Base-by-base conservation (phyloP, 1,140 invertebrate genomes). In the Apocrypta bakeri region DNA sequence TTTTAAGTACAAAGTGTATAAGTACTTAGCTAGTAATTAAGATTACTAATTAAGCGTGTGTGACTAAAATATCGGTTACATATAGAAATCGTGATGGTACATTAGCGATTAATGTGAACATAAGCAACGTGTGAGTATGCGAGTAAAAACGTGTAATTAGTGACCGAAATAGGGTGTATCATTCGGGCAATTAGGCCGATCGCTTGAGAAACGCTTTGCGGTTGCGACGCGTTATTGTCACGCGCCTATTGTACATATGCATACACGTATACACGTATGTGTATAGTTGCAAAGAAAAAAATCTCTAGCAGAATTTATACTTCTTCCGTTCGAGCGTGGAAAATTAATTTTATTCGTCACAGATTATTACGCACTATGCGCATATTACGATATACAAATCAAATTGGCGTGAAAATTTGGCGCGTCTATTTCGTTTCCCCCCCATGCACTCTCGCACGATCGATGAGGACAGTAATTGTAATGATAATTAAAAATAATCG, bases 31-130 rank as follows among this genome's bases (percentile, higher is more conserved):
- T 75, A 74, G 63, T 40, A 68, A 81, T 74, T 31, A 81, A 33
- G 6, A 68, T 81, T 81, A 81, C 63, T 66, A 81, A 75, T 81
- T 69, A 81, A 75, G 72, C 29, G 17, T 48, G 17, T 48, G 40
- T 69, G n/a, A 75, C 63, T 75, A 74, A 74, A 81, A 31, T 63
- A 81, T 74, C 63, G 24, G 21, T 3, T 73, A 63, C n/a, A n/a
- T 64, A 64, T 25, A 61, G 27, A 71, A 29, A 31, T 56, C 33
- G 63, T 78, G 27, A 14, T 56, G 8, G 40, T 31, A 69, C 40
- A 29, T 56, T 33, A 37, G 21, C 8, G 27, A 63, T 79, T 33
- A 72, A 66, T 25, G 42, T n/a, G n/a, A 72, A 69, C 12, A 7
- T 69, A 69, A 69, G 66, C 64, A 40, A 27, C 66, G 64, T 40